Evolutionary conservation across 2,888 invertebrate species (phyloP).

Genomic region (Lamellibrachia columna): DNA sequence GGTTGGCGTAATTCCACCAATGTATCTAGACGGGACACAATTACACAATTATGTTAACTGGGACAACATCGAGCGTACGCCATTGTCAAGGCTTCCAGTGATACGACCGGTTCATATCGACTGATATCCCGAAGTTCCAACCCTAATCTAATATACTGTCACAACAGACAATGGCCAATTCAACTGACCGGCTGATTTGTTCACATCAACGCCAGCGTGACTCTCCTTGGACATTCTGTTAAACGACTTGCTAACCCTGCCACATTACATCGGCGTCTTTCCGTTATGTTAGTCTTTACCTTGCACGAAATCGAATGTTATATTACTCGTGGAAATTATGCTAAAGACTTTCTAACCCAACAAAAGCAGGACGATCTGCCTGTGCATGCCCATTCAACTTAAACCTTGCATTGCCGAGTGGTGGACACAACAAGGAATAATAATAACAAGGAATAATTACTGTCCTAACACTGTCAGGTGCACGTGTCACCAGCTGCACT

Average conservation of each 20-base stretch:
- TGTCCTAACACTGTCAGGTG: too few relatives aligned
- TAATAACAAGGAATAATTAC: too few relatives aligned
- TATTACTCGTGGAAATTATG: neutral
- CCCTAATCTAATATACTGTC: neutral
- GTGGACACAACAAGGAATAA: too few relatives aligned
- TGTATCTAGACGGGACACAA: neutral
- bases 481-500: too few relatives aligned
- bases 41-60: neutral
- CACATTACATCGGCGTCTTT: neutral
- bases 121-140: too few relatives aligned
- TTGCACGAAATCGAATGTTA: neutral
- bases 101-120: neutral
- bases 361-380: neutral
- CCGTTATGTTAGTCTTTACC: neutral
- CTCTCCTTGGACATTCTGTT: neutral
- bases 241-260: neutral
- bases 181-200: neutral
- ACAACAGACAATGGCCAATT: neutral
- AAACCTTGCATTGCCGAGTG: neutral
- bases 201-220: neutral
- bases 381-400: neutral
- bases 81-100: neutral
- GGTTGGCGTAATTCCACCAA: neutral
- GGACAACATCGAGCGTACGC: neutral
- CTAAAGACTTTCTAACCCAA: neutral